Evolutionary conservation across 2,888 invertebrate species (phyloP).

Genomic region (Oligia latruncula): DNA sequence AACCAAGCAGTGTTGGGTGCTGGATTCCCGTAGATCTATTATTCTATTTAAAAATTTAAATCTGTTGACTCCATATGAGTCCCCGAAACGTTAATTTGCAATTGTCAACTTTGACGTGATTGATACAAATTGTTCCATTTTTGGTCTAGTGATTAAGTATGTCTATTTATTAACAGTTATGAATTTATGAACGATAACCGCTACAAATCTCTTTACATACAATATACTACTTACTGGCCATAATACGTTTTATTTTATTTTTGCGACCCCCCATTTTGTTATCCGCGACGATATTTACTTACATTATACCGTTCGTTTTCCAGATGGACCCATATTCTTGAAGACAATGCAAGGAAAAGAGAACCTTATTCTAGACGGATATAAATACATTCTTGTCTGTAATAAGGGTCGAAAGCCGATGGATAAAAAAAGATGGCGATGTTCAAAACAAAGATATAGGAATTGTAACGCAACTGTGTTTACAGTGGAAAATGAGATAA

Average conservation of each 20-base stretch:
- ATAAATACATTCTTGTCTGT: constrained; percentile 37
- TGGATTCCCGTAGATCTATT: not conserved
- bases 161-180: not conserved
- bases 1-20: not conserved
- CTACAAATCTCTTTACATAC: not conserved
- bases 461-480: constrained; percentile 30
- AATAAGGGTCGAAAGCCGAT: not conserved
- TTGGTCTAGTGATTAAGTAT: not conserved
- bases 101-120: not conserved
- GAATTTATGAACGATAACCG: not conserved
- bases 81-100: not conserved
- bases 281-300: not conserved
- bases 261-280: not conserved
- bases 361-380: constrained; percentile 34
- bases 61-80: not conserved
- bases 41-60: not conserved
- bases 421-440: constrained; percentile 29
- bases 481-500: constrained; percentile 16
- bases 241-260: not conserved
- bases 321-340: constrained; percentile 26
- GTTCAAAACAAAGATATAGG: constrained; percentile 41
- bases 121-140: not conserved
- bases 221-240: no score
- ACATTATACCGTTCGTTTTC: not conserved
- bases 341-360: constrained; percentile 30